Evolutionary conservation across 1,140 invertebrate genomes (phyloP).

Genomic region (Calosoma granatense): DNA sequence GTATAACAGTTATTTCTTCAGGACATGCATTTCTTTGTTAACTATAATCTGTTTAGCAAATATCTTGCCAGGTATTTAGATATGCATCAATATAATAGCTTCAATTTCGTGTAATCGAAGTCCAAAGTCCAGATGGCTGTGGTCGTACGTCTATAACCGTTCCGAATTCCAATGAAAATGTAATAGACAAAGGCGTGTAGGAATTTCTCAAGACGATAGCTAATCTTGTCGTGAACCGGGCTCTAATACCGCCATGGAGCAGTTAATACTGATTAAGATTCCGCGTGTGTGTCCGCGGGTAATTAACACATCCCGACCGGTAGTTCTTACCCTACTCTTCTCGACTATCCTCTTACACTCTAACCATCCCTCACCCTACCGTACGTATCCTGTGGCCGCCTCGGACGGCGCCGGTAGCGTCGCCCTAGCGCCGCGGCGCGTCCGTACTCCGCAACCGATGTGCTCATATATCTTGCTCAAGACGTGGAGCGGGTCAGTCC

Average conservation of each 20-base stretch:
- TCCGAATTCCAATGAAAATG: slow-evolving; percentile 15
- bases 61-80: too few species aligned
- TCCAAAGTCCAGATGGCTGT: too few species aligned
- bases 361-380: background rate
- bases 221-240: background rate
- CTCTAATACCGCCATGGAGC: background rate
- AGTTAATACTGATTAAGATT: slow-evolving; percentile 16
- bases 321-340: background rate
- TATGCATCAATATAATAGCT: too few species aligned
- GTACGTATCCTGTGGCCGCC: background rate
- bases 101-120: too few species aligned
- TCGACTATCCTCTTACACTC: background rate
- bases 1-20: too few species aligned
- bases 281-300: slow-evolving; percentile 13
- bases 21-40: too few species aligned
- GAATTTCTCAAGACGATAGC: background rate
- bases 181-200: background rate
- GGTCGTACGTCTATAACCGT: too few species aligned
- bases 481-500: background rate
- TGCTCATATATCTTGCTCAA: slow-evolving; percentile 1
- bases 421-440: background rate
- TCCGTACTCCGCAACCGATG: background rate
- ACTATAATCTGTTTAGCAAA: too few species aligned
- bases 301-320: slow-evolving; percentile 14
- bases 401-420: background rate